These are phyloP conservation scores for Drosophila pachea DNA, from an alignment of 1,140 invertebrate species.

Conservation along the genomic window DNA sequence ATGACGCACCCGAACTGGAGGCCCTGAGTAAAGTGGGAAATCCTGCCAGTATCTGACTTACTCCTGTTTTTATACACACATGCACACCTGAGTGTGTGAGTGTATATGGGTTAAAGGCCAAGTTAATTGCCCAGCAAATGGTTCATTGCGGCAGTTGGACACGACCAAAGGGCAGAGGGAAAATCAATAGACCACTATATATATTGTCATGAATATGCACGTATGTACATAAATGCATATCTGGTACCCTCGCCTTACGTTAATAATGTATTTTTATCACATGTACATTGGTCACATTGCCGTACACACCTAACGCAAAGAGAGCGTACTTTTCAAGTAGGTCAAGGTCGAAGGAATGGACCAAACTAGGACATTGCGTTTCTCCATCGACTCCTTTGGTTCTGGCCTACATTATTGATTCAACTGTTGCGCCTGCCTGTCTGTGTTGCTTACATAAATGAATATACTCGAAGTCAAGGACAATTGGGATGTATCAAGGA, in stretches of 20 bases:
- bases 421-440: constrained; percentile 4
- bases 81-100: not conserved
- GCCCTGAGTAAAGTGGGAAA: constrained; percentile 28
- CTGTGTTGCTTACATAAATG: not conserved
- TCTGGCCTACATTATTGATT: constrained; percentile 1
- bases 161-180: constrained; percentile 36
- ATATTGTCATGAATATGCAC: not conserved
- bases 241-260: not conserved
- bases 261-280: constrained; percentile 6
- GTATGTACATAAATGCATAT: not conserved
- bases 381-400: not conserved
- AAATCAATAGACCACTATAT: constrained; percentile 60
- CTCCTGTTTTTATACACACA: constrained; percentile 35
- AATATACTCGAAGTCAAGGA: not conserved
- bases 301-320: constrained; percentile 5
- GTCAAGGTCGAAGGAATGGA: constrained; percentile 54
- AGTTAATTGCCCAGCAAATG: constrained; percentile 55
- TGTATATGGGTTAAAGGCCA: constrained; percentile 58
- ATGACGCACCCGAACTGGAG: constrained; percentile 4
- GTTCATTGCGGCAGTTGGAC: constrained; percentile 15
- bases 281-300: constrained; percentile 4
- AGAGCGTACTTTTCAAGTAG: constrained; percentile 33
- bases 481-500: not conserved
- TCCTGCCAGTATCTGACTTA: constrained; percentile 63
- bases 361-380: constrained; percentile 17